Evolutionary conservation across 2,888 invertebrate genomes (phyloP), one percentile per base, ranked within the genome.

Genomic region (Liopterus haemorrhoidalis): DNA sequence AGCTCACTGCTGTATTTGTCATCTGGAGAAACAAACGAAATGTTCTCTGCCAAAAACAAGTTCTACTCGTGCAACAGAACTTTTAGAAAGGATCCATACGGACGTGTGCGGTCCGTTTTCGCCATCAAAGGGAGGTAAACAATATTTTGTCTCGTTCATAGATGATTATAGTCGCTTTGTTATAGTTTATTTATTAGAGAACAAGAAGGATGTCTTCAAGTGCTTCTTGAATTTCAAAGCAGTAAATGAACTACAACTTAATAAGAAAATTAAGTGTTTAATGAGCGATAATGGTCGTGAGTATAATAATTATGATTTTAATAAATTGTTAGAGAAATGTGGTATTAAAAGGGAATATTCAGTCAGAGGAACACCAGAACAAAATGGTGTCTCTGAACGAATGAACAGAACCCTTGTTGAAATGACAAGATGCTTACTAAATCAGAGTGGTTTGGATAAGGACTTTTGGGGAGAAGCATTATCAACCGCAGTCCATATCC

Each of bases 131-230:
- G 36, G 36, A 21, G 36, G 21, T 3, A 38, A 38, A 18, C 25
- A 6, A 25, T 38, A 38, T 38, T 27, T 38, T 16, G 16, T 38
- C n/a, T 27, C 18, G 12, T 38, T 38, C 27, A 38, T 38, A 27
- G 38, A 38, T 18, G 27, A 38, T 27, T 38, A 27, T 38, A 25
- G 27, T 38, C 15, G 38, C 9, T 38, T 25, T 19, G 27, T 25
- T 25, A 25, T 25, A 24, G 38, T 38, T 16, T 38, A 27, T 25
- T 18, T 38, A 3, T 18, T 38, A 4, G 27, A 25, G 18, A 12
- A 16, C 18, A 38, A 38, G 11, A 27, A 25, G 19, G 25, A 27
- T 15, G 38, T 38, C 12, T 38, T 27, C 6, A 16, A 38, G 18
- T 25, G 16, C 27, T 24, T 24, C 25, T 11, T 22, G 11, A 25